Conservation (phyloP, 2,888 invertebrate genomes). For the Hesperia comma region DNA sequence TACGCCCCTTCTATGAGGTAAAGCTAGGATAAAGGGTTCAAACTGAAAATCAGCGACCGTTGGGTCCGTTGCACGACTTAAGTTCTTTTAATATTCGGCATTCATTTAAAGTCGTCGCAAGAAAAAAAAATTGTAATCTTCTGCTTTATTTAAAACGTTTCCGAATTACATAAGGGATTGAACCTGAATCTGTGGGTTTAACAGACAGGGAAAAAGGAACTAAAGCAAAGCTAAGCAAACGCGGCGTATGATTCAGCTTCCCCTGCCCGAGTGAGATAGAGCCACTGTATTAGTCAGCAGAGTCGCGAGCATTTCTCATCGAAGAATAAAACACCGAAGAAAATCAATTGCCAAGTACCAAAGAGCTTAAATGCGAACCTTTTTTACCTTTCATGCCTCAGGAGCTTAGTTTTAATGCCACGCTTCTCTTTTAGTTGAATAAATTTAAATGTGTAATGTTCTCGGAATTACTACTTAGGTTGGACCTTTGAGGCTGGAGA, state of each 20-base stretch:
- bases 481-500: constrained; percentile 15
- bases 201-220: no score
- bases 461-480: constrained; percentile 35
- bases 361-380: constrained; percentile 17
- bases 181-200: no score
- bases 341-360: constrained; percentile 47
- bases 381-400: constrained; percentile 34
- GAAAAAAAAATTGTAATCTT: no score
- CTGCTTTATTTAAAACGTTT: no score
- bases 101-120: no score
- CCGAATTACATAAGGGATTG: no score
- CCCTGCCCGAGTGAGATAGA: background rate
- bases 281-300: background rate
- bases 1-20: no score
- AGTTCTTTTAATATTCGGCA: no score
- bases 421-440: constrained; percentile 45
- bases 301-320: constrained; percentile 4
- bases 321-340: constrained; percentile 34
- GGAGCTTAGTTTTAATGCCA: constrained; percentile 42
- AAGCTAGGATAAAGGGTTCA: no score
- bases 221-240: no score
- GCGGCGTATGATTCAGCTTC: background rate
- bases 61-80: no score
- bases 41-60: no score
- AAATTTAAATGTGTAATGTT: constrained; percentile 47